A percentile compares a stretch with the other conserved stretches of the same genome.
Conservation (phyloP, 2,797 vertebrate genomes). For the Sebastes steindachneri region DNA sequence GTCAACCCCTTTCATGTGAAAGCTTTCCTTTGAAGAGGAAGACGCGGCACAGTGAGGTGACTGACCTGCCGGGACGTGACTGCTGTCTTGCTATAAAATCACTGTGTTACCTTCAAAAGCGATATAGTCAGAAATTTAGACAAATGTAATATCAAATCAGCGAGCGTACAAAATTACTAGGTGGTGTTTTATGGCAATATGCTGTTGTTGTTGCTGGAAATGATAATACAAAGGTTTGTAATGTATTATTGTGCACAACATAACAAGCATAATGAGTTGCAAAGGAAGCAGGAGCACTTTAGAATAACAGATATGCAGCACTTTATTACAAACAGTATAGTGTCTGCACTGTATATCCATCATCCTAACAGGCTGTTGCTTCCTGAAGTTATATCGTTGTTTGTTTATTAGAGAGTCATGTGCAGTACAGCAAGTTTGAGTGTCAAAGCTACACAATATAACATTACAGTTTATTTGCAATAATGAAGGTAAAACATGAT, state of each 20-base stretch:
- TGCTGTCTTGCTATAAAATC: background rate
- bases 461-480: background rate
- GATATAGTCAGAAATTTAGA: background rate
- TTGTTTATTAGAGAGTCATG: background rate
- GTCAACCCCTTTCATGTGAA: background rate
- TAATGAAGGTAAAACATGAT: background rate
- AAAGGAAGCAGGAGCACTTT: background rate
- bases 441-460: background rate
- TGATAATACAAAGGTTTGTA: background rate
- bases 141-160: background rate
- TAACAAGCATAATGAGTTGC: background rate
- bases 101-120: background rate
- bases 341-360: background rate
- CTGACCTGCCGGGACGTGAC: background rate
- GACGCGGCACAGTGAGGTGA: background rate
- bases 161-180: background rate
- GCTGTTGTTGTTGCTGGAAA: background rate
- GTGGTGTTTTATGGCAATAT: background rate
- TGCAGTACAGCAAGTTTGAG: background rate
- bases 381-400: background rate
- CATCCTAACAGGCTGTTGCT: background rate
- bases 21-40: background rate
- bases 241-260: background rate
- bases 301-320: background rate
- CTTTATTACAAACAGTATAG: background rate